Evolutionary conservation across 1,140 invertebrate species (phyloP).

Genomic region (Euwallacea fornicatus): DNA sequence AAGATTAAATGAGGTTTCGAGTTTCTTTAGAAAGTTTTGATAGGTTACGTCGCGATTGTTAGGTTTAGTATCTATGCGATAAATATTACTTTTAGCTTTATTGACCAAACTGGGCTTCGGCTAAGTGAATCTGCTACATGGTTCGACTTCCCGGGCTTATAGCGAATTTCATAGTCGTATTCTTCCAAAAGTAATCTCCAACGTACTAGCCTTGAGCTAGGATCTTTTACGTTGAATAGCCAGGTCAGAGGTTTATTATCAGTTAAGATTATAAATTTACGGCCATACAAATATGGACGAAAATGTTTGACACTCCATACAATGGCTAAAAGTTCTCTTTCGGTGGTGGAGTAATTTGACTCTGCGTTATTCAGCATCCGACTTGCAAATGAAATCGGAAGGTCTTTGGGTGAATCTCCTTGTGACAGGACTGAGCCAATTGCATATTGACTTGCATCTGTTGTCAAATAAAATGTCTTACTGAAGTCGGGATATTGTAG

Average conservation of each 20-base stretch:
- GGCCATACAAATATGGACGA: conserved; percentile 36
- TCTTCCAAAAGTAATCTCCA: conserved; percentile 53
- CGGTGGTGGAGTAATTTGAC: conserved; percentile 42
- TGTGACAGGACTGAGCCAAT: conserved; percentile 26
- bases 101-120: not conserved
- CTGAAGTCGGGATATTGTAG: conserved; percentile 47
- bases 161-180: conserved; percentile 55
- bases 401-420: conserved; percentile 25
- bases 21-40: not conserved
- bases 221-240: conserved; percentile 54
- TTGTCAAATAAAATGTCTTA: conserved; percentile 41
- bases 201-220: conserved; percentile 51
- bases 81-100: not conserved
- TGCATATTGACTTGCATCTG: conserved; percentile 37
- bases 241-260: conserved; percentile 40
- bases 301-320: conserved; percentile 43
- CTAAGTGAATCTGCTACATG: conserved; percentile 47
- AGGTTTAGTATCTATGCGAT: not conserved
- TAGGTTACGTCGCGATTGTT: not conserved
- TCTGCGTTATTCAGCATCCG: conserved; percentile 44
- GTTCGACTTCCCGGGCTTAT: conserved; percentile 52
- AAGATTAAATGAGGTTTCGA: conserved; percentile 4
- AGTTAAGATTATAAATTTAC: conserved; percentile 40
- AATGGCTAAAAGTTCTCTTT: conserved; percentile 52
- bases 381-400: conserved; percentile 44